phyloP scores from a whole-genome alignment of 2,113 vertebrate genomes.

The Synodontis membranacea region DNA sequence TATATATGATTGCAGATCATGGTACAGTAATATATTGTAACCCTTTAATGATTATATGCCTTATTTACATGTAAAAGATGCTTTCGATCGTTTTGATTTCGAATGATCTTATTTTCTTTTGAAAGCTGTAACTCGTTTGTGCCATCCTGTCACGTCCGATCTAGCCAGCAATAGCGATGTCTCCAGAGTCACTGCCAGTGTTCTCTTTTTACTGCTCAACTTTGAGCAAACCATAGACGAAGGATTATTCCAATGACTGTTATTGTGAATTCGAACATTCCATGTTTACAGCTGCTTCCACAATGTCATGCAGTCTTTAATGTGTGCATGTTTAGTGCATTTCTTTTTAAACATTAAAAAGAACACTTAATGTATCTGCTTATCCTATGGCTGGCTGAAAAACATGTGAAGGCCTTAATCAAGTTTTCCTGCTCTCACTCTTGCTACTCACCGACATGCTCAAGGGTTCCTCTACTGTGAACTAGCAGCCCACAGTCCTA shows the following conservation, averaged over 20 bases:
- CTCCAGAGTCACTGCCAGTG: slow-evolving; percentile 15
- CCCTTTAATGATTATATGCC: slow-evolving; percentile 57
- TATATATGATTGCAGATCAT: slow-evolving; percentile 41
- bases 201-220: slow-evolving; percentile 19
- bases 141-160: slow-evolving; percentile 49
- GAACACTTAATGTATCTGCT: slow-evolving; percentile 19
- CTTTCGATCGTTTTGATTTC: slow-evolving; percentile 43
- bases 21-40: slow-evolving; percentile 51
- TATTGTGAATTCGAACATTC: slow-evolving; percentile 58
- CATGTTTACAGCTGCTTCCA: slow-evolving; percentile 55
- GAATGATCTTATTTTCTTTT: slow-evolving; percentile 26
- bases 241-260: slow-evolving; percentile 59
- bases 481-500: slow-evolving; percentile 25
- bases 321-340: slow-evolving; percentile 14
- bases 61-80: slow-evolving; percentile 48
- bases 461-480: slow-evolving; percentile 40
- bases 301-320: slow-evolving; percentile 36
- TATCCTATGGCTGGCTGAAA: slow-evolving; percentile 9
- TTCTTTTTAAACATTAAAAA: slow-evolving; percentile 5
- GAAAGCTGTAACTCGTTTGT: slow-evolving; percentile 49
- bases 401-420: slow-evolving; percentile 56
- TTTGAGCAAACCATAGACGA: slow-evolving; percentile 42
- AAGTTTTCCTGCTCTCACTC: slow-evolving; percentile 48
- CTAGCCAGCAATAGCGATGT: slow-evolving; percentile 46
- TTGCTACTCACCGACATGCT: neutral